phyloP scores from a whole-genome alignment of 1,140 invertebrate genomes.

The Aphelinus atriplicis region DNA sequence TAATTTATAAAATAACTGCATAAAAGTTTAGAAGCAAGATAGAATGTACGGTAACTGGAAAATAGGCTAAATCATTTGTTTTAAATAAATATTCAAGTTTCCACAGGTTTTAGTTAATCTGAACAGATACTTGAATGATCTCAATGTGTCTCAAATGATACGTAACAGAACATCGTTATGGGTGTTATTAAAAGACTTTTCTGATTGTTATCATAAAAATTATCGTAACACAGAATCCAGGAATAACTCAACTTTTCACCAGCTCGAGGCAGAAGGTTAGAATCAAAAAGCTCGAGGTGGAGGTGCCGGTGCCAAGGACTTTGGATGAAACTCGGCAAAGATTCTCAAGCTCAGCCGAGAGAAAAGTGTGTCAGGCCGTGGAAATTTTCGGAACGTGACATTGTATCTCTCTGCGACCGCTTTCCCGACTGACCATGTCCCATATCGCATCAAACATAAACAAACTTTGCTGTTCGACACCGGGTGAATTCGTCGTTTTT shows the following conservation, averaged over 20 bases:
- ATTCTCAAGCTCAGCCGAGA: neutral
- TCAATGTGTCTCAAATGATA: no score
- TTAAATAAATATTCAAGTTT: no score
- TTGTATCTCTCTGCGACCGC: neutral
- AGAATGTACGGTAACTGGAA: no score
- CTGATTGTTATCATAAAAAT: no score
- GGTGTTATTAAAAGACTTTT: no score
- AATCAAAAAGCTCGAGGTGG: conserved; percentile 5
- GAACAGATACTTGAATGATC: no score
- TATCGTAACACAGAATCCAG: conserved; percentile 9
- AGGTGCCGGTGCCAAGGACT: neutral
- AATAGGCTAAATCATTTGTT: no score
- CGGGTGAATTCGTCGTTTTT: neutral
- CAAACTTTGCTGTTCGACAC: conserved; percentile 7
- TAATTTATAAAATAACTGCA: no score
- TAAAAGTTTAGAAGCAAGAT: no score
- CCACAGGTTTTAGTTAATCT: no score
- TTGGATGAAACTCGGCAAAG: neutral
- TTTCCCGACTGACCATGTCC: neutral
- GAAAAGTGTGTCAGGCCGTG: conserved; percentile 27
- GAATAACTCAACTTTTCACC: conserved; percentile 12
- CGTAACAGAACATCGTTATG: no score
- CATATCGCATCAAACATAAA: conserved; percentile 23
- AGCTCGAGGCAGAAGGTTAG: neutral
- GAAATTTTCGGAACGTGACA: conserved; percentile 27